Conservation (phyloP, 2,113 vertebrate genomes). For the Prochilodus magdalenae region DNA sequence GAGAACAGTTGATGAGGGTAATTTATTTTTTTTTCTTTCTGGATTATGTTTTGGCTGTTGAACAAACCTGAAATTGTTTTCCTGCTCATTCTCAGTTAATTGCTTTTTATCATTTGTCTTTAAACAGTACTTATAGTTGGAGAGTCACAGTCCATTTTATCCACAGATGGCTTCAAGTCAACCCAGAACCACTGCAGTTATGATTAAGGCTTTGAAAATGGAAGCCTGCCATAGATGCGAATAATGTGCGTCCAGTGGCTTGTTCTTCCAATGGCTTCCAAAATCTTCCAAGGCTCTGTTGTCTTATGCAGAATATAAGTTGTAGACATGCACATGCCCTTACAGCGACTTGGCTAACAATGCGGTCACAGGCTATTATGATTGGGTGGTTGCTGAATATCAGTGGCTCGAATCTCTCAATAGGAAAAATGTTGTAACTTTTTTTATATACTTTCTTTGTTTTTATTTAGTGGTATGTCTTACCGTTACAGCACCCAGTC, state of each 20-base stretch:
- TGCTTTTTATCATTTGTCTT: slow-evolving; percentile 60
- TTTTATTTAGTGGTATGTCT: too few species aligned
- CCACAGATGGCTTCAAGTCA: slow-evolving; percentile 58
- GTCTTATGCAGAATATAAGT: neutral
- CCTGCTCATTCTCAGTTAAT: slow-evolving; percentile 58
- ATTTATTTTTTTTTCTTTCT: slow-evolving; percentile 24
- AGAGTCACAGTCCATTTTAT: slow-evolving; percentile 59
- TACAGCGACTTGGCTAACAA: too few species aligned
- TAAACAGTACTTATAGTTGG: slow-evolving; percentile 59
- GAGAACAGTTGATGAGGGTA: slow-evolving; percentile 42
- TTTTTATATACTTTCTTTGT: too few species aligned
- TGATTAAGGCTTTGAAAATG: slow-evolving; percentile 67
- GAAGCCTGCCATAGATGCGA: slow-evolving; percentile 56
- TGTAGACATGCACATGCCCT: too few species aligned
- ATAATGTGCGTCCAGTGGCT: neutral
- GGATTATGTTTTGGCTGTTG: slow-evolving; percentile 47
- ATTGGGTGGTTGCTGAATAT: too few species aligned
- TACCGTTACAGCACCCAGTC: too few species aligned
- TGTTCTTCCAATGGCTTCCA: slow-evolving; percentile 5
- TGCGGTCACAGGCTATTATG: too few species aligned
- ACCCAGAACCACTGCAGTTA: slow-evolving; percentile 64
- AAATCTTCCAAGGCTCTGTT: neutral
- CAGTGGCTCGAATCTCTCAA: too few species aligned
- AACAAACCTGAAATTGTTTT: slow-evolving; percentile 44
- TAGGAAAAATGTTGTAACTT: too few species aligned